Evolutionary conservation across 2,113 vertebrate genomes (phyloP), one percentile per base, ranked within the genome.

Genomic region (Plectropomus leopardus): DNA sequence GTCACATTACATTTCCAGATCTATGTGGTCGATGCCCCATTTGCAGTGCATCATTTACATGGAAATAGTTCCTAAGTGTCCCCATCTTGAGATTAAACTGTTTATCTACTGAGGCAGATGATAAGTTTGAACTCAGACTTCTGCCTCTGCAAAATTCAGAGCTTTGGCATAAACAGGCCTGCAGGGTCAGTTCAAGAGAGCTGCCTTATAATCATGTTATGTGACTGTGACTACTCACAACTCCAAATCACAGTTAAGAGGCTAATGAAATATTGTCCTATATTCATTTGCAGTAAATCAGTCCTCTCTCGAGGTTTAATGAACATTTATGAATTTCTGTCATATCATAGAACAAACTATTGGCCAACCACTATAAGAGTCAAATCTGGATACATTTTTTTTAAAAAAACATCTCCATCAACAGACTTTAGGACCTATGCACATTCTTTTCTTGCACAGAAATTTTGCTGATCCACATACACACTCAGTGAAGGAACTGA

Each of bases 21-120:
- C 63, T 86, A 11, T 26, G 66, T 16, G 30, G 19, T 19, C 7
- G 17, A 60, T 47, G 47, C 71, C 68, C 69, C 71, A 68, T 83
- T 79, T 80, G 76, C 63, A 80, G 24, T 73, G 73, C 47, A 66
- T 55, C 65, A 64, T 59, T 76, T 28, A 19, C 72, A 83, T 68
- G 61, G 55, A 66, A 72, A 76, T 64, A 67, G 42, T 55, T 48
- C 61, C 2, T n/a, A 44, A 23, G 34, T 76, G 51, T 68, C 65
- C 51, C 76, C 44, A 59, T 64, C 47, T 60, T 47, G 21, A 63
- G 40, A 71, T 69, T 34, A 53, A 73, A 72, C 36, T 42, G 55
- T 66, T 80, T 80, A 76, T 80, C 30, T 50, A 11, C 40, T 68
- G 53, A 78, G 44, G 64, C 69, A 50, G 68, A 69, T 65, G 55